These are phyloP conservation scores for Orthosia cruda DNA, from an alignment of 2,888 invertebrate species.

Conservation along the genomic window DNA sequence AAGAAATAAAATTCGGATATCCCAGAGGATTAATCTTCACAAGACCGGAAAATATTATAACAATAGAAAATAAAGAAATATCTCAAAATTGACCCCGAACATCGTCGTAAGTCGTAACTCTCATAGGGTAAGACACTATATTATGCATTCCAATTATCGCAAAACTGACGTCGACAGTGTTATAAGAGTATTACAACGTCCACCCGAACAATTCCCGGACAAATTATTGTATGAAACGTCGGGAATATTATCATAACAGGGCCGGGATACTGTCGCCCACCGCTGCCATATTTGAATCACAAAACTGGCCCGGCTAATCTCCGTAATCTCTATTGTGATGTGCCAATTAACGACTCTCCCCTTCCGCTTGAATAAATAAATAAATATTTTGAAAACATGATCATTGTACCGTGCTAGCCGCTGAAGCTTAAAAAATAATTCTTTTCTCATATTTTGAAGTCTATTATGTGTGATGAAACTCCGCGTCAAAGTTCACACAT, in stretches of 20 bases:
- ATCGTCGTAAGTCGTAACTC: slow-evolving; percentile 49
- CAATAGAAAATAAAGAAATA: slow-evolving; percentile 15
- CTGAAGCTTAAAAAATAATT: slow-evolving; percentile 70
- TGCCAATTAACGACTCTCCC: slow-evolving; percentile 90
- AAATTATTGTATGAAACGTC: slow-evolving; percentile 85
- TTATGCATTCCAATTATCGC: slow-evolving; percentile 70
- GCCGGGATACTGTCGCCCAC: slow-evolving; percentile 84
- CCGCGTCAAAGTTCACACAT: slow-evolving; percentile 53
- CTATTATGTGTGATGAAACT: slow-evolving; percentile 58
- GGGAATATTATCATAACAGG: slow-evolving; percentile 91
- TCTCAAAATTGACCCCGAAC: slow-evolving; percentile 44
- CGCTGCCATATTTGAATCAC: slow-evolving; percentile 87
- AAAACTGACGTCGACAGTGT: slow-evolving; percentile 65
- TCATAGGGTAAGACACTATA: slow-evolving; percentile 61
- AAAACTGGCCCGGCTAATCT: slow-evolving; percentile 88
- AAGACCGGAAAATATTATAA: slow-evolving; percentile 11
- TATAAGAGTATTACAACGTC: slow-evolving; percentile 67
- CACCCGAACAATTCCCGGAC: slow-evolving; percentile 75
- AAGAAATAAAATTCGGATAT: slow-evolving; percentile 4
- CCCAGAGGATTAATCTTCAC: slow-evolving; percentile 5
- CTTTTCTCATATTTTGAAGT: slow-evolving; percentile 69
- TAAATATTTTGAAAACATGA: slow-evolving; percentile 86
- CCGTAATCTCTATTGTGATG: slow-evolving; percentile 90
- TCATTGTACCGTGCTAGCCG: slow-evolving; percentile 70
- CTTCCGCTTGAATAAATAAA: slow-evolving; percentile 90